Base-by-base conservation (phyloP, 2,888 invertebrate species). In the Drosophila mimica region DNA sequence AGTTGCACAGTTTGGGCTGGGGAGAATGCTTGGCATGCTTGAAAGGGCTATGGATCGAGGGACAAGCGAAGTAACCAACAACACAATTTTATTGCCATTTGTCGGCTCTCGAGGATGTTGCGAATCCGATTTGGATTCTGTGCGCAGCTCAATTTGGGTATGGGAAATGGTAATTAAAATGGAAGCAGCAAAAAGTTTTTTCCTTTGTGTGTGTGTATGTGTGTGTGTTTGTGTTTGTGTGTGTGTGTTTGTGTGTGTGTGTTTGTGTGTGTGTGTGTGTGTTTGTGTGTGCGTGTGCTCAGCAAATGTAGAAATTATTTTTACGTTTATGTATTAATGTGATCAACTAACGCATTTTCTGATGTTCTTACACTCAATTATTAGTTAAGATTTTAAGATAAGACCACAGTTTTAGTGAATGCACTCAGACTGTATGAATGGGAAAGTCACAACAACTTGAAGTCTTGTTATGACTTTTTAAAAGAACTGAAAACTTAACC, bases 81-180 rank as follows among this genome's bases (percentile, higher is more conserved):
- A 81, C 88, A 86, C 85, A 85, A 74, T 87, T 85, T 85, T 70
- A 87, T 87, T 89, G 89, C 75, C 80, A 74, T 79, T 81, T 67
- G 66, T 51, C 67, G 58, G 60, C 49, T 33, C 52, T 53, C 17
- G 48, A 40, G 49, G 49, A 48, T 59, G 57, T 54, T 52, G 71
- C 54, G 49, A 63, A 40, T 57, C 48, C 59, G 49, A 61, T 43
- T 67, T 36, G 33, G 20, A 8, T 56, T 54, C 68, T 28, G 31
- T 40, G 31, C 46, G 40, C 64, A 52, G 31, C 54, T 61, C 43
- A 30, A 53, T 36, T 53, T 36, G 13, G n/a, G 13, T n/a, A 17
- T 25, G 51, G 33, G 28, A 40, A 75, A 75, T 58, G 61, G 43
- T 56, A 75, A 79, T 56, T 64, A 67, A 75, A 75, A 79, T 75